phyloP scores from a whole-genome alignment of 2,888 invertebrate species.

The Biston betularia region DNA sequence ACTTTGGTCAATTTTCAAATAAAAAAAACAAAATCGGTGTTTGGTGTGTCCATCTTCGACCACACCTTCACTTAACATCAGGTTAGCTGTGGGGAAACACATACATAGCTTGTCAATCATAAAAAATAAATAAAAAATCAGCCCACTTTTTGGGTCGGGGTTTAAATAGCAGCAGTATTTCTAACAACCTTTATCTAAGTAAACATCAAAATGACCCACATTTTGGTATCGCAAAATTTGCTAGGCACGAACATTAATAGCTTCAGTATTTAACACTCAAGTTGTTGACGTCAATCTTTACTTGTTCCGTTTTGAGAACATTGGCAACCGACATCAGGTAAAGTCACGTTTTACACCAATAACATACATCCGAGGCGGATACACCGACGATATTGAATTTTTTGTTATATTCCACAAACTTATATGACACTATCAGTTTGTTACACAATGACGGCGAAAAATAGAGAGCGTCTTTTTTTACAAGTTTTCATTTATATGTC shows the following conservation, averaged over 20 bases:
- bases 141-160: no score
- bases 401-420: conserved; percentile 54
- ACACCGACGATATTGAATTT: conserved; percentile 61
- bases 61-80: no score
- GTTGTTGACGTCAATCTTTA: conserved; percentile 31
- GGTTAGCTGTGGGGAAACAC: no score
- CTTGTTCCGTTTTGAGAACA: conserved; percentile 33
- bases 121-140: no score
- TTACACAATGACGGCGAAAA: conserved; percentile 15
- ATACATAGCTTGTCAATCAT: no score
- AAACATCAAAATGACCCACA: neutral
- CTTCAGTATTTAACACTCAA: conserved; percentile 31
- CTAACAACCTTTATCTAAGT: neutral
- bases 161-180: neutral
- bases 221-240: conserved; percentile 24
- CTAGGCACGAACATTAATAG: conserved; percentile 31
- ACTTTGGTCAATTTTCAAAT: no score
- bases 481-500: no score
- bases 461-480: neutral
- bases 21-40: no score
- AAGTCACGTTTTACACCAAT: conserved; percentile 63
- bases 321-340: conserved; percentile 49
- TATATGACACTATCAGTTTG: conserved; percentile 39
- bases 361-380: conserved; percentile 57
- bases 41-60: no score